These are phyloP conservation scores for Zaprionus davidi DNA, from an alignment of 1,140 invertebrate species.

Conservation along the genomic window DNA sequence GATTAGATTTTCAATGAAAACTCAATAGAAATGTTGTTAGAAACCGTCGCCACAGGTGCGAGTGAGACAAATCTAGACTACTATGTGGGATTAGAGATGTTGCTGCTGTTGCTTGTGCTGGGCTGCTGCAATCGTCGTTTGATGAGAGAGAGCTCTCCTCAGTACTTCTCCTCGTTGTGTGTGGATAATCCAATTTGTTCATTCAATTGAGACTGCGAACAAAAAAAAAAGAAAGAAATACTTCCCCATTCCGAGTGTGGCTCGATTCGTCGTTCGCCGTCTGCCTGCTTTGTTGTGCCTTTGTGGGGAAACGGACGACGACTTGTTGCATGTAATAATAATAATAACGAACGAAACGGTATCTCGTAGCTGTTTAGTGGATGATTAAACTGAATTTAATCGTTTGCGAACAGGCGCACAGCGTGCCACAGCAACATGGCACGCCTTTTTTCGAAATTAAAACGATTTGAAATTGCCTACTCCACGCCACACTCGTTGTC, in stretches of 20 bases:
- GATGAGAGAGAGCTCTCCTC: conserved; percentile 19
- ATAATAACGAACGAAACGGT: conserved; percentile 83
- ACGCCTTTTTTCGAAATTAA: conserved; percentile 65
- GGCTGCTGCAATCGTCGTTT: conserved; percentile 31
- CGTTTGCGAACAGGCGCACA: conserved; percentile 84
- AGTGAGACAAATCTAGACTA: conserved; percentile 51
- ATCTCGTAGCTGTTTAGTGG: conserved; percentile 83
- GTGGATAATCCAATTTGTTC: conserved; percentile 77
- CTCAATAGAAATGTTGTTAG: conserved; percentile 81
- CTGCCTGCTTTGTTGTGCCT: conserved; percentile 51
- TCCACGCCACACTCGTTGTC: conserved; percentile 43
- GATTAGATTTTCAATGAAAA: conserved; percentile 83
- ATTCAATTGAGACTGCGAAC: conserved; percentile 27
- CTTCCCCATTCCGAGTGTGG: conserved; percentile 21
- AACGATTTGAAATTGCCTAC: conserved; percentile 75
- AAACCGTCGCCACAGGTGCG: conserved; percentile 63
- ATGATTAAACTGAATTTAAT: conserved; percentile 85
- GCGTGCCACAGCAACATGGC: conserved; percentile 26
- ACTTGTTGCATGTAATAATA: conserved; percentile 81
- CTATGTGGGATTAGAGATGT: conserved; percentile 48
- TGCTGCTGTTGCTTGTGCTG: conserved; percentile 14
- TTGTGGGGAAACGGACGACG: conserved; percentile 25
- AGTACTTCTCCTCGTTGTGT: conserved; percentile 37
- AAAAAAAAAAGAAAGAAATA: conserved; percentile 10
- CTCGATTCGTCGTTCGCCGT: conserved; percentile 7